Base-by-base conservation (phyloP, 64 coral and sea anemone genomes). In the Platygyra sinensis region DNA sequence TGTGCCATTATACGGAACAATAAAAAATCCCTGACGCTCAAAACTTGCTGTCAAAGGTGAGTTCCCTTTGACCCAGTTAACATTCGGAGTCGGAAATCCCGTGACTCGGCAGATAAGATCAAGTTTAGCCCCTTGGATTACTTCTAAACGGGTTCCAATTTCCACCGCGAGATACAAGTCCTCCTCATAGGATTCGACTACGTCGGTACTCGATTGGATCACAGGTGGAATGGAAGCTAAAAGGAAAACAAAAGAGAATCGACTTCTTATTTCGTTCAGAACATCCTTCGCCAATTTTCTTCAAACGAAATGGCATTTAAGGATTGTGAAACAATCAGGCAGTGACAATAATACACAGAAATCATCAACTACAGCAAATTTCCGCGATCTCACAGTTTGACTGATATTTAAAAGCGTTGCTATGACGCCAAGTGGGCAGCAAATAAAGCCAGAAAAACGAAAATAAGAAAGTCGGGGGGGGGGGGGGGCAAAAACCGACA, bases 21-120 rank as follows among this genome's bases (percentile, higher is more conserved):
- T 29, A 3, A 28, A 49, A 25, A 71, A 42, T 52, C 81, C 81
- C 18, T 72, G 62, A 27, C 20, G 16, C 25, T 72, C 81, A 69
- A 51, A 85, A 8, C 63, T 19, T 11, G 15, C 2, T 17, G 69
- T 38, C 12, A 85, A 17, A n/a, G 18, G 61, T 18, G n/a, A 19
- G 39, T 85, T 85, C 52, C 81, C 63, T 71, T 67, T 72, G 2
- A 42, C 38, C 81, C 81, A 85, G 38, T 65, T 64, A 22, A 85
- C 81, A 3, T 7, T 46, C 15, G 81, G 81, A 71, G 81, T 71
- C 24, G 81, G 81, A 20, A 85, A 85, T 20, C 81, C 81, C n/a
- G 62, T 49, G 38, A 85, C 63, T 11, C 60, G 81, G 36, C 81
- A 85, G 36, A 85, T 51, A 5, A 85, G 61, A 71, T 85, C 62